Evolutionary conservation across 2,797 vertebrate species (phyloP).

Genomic region (Spondyliosoma cantharus): DNA sequence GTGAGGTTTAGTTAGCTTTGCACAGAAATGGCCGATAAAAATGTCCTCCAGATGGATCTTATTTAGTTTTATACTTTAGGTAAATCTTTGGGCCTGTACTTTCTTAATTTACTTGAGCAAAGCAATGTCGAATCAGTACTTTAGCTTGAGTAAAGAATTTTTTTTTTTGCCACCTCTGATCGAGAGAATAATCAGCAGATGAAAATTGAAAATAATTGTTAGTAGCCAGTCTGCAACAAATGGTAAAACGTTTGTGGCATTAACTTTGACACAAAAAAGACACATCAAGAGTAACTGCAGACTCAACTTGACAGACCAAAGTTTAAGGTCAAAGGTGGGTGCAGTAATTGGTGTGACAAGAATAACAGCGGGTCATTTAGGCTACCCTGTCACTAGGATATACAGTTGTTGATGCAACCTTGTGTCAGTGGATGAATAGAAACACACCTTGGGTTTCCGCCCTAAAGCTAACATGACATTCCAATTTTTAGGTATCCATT

Average conservation of each 20-base stretch:
- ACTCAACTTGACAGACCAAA: background rate
- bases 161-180: too few relatives aligned
- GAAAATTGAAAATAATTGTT: background rate
- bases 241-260: background rate
- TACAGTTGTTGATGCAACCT: background rate
- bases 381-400: background rate
- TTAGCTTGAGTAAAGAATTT: too few relatives aligned
- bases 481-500: conserved; percentile 90
- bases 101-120: too few relatives aligned
- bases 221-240: background rate
- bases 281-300: background rate
- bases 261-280: background rate
- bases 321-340: background rate
- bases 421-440: background rate
- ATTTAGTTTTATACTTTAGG: too few relatives aligned
- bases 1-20: too few relatives aligned
- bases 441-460: background rate
- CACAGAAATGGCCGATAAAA: too few relatives aligned
- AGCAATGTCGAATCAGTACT: too few relatives aligned
- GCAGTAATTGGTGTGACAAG: background rate
- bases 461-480: conserved; percentile 3
- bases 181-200: background rate
- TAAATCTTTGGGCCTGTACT: too few relatives aligned
- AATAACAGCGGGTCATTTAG: background rate
- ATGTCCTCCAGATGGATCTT: too few relatives aligned